Evolutionary conservation across 2,888 invertebrate species (phyloP), one percentile per base, ranked within the genome.

Genomic region (Cistogaster globosa): DNA sequence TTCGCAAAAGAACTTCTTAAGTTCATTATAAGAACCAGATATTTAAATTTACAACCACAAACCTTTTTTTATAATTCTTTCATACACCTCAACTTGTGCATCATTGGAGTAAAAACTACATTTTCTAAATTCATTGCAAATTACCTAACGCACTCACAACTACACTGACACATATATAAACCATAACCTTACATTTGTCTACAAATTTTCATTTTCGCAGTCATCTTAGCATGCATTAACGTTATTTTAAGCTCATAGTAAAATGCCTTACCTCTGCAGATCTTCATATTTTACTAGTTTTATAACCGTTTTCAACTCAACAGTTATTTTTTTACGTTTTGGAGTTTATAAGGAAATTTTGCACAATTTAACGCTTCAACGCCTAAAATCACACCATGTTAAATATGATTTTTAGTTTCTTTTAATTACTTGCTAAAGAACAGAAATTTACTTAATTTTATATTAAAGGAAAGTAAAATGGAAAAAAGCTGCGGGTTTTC

Each of bases 291-390:
- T 12, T 42, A 42, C 8, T 12, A 42, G 12, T 42, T 42, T 12
- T 7, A 12, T 12, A 42, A 1, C 12, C 42, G 68, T 69, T 38
- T 63, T 63, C 63, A 72, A 65, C 38, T 32, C 7, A 32, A 42
- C 42, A 42, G 1, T 42, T 12, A 77, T 69, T 48, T 63, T 63
- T 79, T 48, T 53, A 26, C 51, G 16, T 78, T 72, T 81, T 75
- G 38, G 22, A 53, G 48, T 57, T 51, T 51, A 75, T 79, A 42
- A 63, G 18, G 48, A 79, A 74, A 78, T 87, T 83, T 80, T 82
- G 79, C 82, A 72, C 87, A 88, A 88, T 89, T 89, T 89, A 87
- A 87, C 86, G 88, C 88, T 82, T 88, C 88, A 87, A 83, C 87
- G 88, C 88, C 86, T 88, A 87, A 87, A 83, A 86, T 86, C 79